These are phyloP conservation scores for Cantharis lateralis DNA, from an alignment of 2,888 invertebrate species.

Conservation along the genomic window DNA sequence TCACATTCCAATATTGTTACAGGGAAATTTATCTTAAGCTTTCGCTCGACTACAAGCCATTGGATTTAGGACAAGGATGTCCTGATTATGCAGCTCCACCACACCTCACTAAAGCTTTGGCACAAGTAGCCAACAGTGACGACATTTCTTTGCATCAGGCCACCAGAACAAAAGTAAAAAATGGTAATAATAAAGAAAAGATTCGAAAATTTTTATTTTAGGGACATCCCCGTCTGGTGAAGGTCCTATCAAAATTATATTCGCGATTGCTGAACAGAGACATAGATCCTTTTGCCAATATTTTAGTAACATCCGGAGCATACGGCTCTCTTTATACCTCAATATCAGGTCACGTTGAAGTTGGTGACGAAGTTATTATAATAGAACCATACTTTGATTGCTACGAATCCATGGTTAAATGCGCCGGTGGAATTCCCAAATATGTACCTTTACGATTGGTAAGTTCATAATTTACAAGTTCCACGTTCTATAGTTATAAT, in stretches of 20 bases:
- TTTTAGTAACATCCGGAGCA: conserved; percentile 90
- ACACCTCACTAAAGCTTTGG: not conserved
- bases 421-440: conserved; percentile 83
- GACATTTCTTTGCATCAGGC: not conserved
- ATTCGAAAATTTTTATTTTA: conserved; percentile 49
- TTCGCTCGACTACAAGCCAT: conserved; percentile 80
- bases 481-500: not conserved
- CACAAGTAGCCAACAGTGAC: conserved; percentile 46
- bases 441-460: conserved; percentile 88
- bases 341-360: conserved; percentile 81
- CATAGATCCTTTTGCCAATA: conserved; percentile 83
- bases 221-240: conserved; percentile 91
- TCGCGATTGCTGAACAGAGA: conserved; percentile 73
- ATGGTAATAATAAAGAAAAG: not conserved
- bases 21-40: conserved; percentile 77
- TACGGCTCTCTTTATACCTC: conserved; percentile 91
- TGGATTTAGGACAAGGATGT: conserved; percentile 95
- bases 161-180: not conserved
- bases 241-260: conserved; percentile 83
- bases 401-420: conserved; percentile 91
- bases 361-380: conserved; percentile 90
- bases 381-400: conserved; percentile 99
- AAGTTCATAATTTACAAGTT: conserved; percentile 48
- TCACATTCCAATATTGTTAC: not conserved
- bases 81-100: conserved; percentile 87